A percentile compares a stretch with the other conserved stretches of the same genome.
These are phyloP conservation scores for Lithosia quadra DNA, from an alignment of 2,888 invertebrate species.

Conservation along the genomic window DNA sequence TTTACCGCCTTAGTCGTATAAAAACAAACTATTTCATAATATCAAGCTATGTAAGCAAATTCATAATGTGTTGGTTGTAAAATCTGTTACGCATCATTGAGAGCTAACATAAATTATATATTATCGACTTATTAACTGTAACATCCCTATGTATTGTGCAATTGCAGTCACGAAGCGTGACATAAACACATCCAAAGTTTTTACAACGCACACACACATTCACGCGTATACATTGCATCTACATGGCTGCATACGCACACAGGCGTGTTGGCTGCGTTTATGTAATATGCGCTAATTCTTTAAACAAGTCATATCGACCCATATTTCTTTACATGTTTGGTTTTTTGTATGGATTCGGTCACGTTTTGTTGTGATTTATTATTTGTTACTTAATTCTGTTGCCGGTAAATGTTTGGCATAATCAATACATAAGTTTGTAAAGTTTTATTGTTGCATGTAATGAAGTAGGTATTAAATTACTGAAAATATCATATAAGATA, in stretches of 20 bases:
- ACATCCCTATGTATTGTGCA: constrained; percentile 71
- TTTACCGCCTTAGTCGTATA: no score
- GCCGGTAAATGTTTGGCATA: neutral
- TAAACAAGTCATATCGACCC: constrained; percentile 36
- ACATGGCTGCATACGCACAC: constrained; percentile 23
- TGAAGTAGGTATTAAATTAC: no score
- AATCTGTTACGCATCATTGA: neutral
- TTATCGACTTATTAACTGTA: constrained; percentile 26
- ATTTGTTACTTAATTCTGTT: neutral
- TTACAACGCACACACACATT: constrained; percentile 43
- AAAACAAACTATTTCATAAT: neutral
- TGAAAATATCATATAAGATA: no score
- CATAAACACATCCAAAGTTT: constrained; percentile 61
- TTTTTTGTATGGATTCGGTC: constrained; percentile 17
- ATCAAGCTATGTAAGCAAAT: neutral
- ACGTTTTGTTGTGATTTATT: neutral
- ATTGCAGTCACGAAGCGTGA: constrained; percentile 69
- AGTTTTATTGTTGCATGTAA: neutral
- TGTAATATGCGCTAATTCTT: constrained; percentile 50
- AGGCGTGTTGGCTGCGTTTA: constrained; percentile 34
- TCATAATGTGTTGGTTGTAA: neutral
- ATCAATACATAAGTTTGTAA: neutral
- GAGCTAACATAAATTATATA: constrained; percentile 3
- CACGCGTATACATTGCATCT: constrained; percentile 17
- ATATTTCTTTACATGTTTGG: constrained; percentile 26